Conservation (phyloP, 23 tunicate species). For the Botrylloides violaceus region DNA sequence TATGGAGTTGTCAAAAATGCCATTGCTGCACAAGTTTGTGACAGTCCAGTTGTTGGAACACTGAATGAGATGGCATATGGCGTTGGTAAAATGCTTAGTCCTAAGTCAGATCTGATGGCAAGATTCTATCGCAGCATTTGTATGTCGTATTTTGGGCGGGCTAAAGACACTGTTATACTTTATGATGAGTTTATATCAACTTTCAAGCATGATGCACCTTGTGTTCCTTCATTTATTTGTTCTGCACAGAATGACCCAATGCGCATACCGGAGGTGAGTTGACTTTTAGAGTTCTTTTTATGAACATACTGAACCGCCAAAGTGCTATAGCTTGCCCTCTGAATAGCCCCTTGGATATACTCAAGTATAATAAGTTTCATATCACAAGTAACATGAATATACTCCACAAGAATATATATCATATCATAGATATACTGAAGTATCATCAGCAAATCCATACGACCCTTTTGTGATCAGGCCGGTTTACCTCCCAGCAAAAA, state of each 20-base stretch:
- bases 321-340: too few species aligned
- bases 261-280: conserved; percentile 29
- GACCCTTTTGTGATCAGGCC: too few species aligned
- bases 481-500: too few species aligned
- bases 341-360: too few species aligned
- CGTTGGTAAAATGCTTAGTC: conserved; percentile 34
- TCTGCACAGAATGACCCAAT: conserved; percentile 48
- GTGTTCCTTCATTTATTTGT: conserved; percentile 36
- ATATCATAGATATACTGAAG: too few species aligned
- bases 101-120: conserved; percentile 10
- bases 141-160: conserved; percentile 36
- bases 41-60: conserved; percentile 86
- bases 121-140: background rate
- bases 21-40: conserved; percentile 55
- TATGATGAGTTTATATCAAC: conserved; percentile 36
- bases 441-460: too few species aligned
- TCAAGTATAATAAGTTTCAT: too few species aligned
- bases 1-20: conserved; percentile 14
- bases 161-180: conserved; percentile 34
- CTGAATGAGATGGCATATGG: conserved; percentile 82
- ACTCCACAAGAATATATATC: too few species aligned
- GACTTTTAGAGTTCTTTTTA: too few species aligned
- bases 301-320: too few species aligned
- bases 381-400: too few species aligned
- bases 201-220: conserved; percentile 15